Evolutionary conservation across 2,888 invertebrate genomes (phyloP).

Genomic region (Parapristionchus giblindavisi): DNA sequence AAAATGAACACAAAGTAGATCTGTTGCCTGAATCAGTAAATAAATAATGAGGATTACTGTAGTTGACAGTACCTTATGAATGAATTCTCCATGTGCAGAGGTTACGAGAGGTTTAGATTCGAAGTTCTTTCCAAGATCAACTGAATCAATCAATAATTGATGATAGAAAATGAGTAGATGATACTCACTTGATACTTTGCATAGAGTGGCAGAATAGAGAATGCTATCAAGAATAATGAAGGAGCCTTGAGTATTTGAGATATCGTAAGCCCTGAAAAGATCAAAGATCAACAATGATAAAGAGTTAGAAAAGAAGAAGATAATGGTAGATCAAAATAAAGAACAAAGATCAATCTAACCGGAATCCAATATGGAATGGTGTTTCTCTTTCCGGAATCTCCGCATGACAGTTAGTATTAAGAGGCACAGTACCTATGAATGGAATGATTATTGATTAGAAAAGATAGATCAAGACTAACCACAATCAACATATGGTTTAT

Average conservation of each 20-base stretch:
- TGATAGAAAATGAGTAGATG: background rate
- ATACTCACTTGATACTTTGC: conserved; percentile 64
- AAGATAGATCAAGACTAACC: conserved; percentile 46
- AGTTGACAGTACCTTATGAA: conserved; percentile 25
- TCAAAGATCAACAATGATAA: too few species aligned
- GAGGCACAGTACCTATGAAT: conserved; percentile 50
- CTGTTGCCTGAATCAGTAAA: conserved; percentile 13
- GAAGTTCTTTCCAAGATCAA: conserved; percentile 65
- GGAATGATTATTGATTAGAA: background rate
- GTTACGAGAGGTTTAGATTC: conserved; percentile 56
- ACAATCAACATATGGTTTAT: conserved; percentile 68
- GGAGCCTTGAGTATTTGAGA: conserved; percentile 62
- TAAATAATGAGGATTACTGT: background rate
- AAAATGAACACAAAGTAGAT: conserved; percentile 55
- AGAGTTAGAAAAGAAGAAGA: background rate
- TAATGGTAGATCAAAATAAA: background rate
- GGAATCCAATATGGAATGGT: conserved; percentile 53
- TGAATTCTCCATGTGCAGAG: conserved; percentile 55
- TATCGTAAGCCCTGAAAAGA: conserved; percentile 67
- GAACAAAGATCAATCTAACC: background rate
- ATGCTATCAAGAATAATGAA: conserved; percentile 69
- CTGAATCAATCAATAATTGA: conserved; percentile 46
- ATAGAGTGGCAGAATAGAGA: conserved; percentile 63
- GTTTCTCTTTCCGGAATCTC: conserved; percentile 61
- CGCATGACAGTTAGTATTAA: conserved; percentile 60